phyloP scores from a whole-genome alignment of 2,888 invertebrate genomes.

The Eretmocerus hayati region DNA sequence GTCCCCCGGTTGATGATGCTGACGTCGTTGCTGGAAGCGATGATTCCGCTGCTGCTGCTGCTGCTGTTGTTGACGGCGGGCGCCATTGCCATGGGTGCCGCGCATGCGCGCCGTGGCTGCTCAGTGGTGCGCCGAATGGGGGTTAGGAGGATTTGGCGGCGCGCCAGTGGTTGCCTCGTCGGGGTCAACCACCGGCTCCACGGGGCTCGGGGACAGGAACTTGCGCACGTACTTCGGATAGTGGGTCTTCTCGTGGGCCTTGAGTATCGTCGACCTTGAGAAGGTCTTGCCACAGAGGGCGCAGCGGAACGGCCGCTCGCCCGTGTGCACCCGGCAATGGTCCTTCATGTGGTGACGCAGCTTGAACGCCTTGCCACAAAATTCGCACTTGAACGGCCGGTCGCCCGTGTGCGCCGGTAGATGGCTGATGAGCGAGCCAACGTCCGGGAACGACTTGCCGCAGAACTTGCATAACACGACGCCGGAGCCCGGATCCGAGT shows the following conservation, averaged over 20 bases:
- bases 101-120: constrained; percentile 14
- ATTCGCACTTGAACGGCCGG: constrained; percentile 87
- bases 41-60: neutral
- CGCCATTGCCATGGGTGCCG: neutral
- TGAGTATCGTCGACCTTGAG: constrained; percentile 82
- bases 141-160: constrained; percentile 14
- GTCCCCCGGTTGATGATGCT: neutral
- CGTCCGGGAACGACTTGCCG: constrained; percentile 87
- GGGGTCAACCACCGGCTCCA: constrained; percentile 66
- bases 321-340: constrained; percentile 87
- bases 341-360: constrained; percentile 90
- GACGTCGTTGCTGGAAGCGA: neutral
- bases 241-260: constrained; percentile 89
- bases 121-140: constrained; percentile 20
- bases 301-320: constrained; percentile 84
- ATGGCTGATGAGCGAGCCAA: constrained; percentile 79
- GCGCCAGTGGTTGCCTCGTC: constrained; percentile 60
- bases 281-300: constrained; percentile 85
- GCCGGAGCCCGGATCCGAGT: constrained; percentile 55
- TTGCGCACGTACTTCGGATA: constrained; percentile 87
- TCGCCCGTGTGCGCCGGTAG: constrained; percentile 86
- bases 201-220: constrained; percentile 79
- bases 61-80: neutral
- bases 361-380: constrained; percentile 90
- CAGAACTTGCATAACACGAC: constrained; percentile 88